These are phyloP conservation scores for Cichladusa arquata DNA, from an alignment of 2,113 vertebrate genomes.

Conservation along the genomic window DNA sequence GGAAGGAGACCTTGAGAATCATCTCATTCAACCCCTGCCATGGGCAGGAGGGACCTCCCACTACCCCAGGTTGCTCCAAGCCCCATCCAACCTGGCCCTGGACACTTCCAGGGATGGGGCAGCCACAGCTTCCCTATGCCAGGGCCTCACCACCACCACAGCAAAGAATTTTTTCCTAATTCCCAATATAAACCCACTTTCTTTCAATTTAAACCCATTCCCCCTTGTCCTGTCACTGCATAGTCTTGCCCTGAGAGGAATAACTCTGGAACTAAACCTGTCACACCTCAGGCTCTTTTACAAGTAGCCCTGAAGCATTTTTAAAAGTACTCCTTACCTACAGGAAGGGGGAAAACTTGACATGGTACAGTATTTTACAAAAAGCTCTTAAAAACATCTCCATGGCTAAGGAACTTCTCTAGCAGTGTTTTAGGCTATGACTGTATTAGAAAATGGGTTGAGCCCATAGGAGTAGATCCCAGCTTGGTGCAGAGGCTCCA, in stretches of 20 bases:
- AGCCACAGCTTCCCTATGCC: background rate
- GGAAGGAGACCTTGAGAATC: background rate
- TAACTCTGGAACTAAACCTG: background rate
- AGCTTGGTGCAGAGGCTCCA: background rate
- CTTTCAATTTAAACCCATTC: background rate
- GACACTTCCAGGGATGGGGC: background rate
- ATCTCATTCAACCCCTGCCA: background rate
- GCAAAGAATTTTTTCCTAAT: background rate
- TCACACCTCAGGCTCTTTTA: background rate
- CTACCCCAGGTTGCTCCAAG: background rate
- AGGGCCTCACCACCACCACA: background rate
- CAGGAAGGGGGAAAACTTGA: background rate
- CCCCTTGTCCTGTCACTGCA: background rate
- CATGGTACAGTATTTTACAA: background rate
- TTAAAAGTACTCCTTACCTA: background rate
- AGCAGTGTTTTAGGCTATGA: background rate
- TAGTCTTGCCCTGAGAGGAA: background rate
- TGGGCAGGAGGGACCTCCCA: background rate
- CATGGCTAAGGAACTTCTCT: background rate
- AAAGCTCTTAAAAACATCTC: background rate
- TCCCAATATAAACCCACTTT: background rate
- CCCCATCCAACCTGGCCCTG: fast-evolving
- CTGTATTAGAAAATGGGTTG: background rate
- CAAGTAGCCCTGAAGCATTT: background rate
- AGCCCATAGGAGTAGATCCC: background rate